A percentile compares a stretch with the other conserved stretches of the same genome.
These are phyloP conservation scores for Drosophila stalkeri DNA, from an alignment of 2,888 invertebrate species.

Conservation along the genomic window DNA sequence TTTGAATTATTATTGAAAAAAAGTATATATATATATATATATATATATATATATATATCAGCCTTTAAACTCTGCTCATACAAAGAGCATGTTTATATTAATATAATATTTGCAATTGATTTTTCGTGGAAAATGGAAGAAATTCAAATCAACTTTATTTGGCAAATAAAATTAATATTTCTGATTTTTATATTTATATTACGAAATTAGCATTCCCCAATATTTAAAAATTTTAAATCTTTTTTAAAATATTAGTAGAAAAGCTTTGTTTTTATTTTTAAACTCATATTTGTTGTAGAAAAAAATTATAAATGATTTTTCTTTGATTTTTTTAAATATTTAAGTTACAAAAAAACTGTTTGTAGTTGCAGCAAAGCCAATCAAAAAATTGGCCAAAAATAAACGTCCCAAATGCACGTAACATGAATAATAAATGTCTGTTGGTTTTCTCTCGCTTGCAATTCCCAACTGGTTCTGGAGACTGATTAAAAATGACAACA, in stretches of 20 bases:
- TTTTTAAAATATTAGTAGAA: too few species aligned
- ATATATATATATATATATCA: too few species aligned
- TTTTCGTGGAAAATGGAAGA: background rate
- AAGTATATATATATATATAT: background rate
- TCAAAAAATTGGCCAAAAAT: background rate
- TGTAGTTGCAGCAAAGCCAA: background rate
- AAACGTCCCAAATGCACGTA: conserved; percentile 20
- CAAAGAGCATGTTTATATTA: background rate
- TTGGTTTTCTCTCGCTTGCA: conserved; percentile 8
- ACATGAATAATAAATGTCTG: conserved; percentile 41
- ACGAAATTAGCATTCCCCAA: too few species aligned
- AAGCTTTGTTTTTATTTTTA: too few species aligned
- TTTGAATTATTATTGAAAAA: background rate
- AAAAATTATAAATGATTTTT: too few species aligned
- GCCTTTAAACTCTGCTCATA: background rate
- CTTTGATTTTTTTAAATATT: too few species aligned
- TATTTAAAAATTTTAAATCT: too few species aligned
- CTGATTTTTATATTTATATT: too few species aligned
- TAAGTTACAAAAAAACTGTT: background rate
- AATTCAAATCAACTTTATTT: background rate
- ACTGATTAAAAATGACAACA: conserved; percentile 19
- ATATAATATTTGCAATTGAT: background rate
- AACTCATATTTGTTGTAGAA: too few species aligned
- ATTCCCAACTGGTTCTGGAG: conserved; percentile 30
- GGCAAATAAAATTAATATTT: too few species aligned